These are phyloP conservation scores for Crocodylus rhombifer DNA, from an alignment of 2,797 vertebrate species.

Conservation along the genomic window DNA sequence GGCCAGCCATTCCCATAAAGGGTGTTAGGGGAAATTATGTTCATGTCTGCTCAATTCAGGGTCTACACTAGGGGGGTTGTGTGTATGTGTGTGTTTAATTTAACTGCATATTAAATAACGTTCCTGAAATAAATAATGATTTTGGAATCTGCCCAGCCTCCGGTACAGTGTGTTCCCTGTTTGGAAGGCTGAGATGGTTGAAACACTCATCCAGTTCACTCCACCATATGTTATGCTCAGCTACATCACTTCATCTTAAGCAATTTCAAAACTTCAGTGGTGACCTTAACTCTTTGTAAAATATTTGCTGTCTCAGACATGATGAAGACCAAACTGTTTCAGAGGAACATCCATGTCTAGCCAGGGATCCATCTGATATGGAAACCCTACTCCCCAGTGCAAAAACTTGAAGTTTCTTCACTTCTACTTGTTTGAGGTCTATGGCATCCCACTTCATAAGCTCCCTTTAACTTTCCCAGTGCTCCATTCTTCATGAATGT, in stretches of 20 bases:
- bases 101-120: conserved; percentile 6
- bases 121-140: background rate
- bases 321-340: conserved; percentile 61
- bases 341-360: conserved; percentile 42
- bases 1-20: background rate
- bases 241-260: conserved; percentile 68
- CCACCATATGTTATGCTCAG: conserved; percentile 66
- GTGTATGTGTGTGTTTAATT: conserved; percentile 9
- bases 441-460: background rate
- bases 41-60: background rate
- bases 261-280: conserved; percentile 72
- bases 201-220: conserved; percentile 46
- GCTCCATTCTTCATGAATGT: background rate
- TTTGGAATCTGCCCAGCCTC: conserved; percentile 2
- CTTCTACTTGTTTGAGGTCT: background rate
- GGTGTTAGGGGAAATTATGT: background rate
- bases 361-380: conserved; percentile 45
- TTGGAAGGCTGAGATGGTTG: conserved; percentile 13
- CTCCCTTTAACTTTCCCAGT: background rate
- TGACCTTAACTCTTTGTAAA: conserved; percentile 76
- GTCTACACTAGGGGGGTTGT: background rate
- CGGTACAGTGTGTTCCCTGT: conserved; percentile 47
- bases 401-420: conserved; percentile 35
- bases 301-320: conserved; percentile 66
- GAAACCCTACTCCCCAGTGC: background rate